These are phyloP conservation scores for Coendou prehensilis DNA, from an alignment of 2,797 vertebrate genomes.

Conservation along the genomic window DNA sequence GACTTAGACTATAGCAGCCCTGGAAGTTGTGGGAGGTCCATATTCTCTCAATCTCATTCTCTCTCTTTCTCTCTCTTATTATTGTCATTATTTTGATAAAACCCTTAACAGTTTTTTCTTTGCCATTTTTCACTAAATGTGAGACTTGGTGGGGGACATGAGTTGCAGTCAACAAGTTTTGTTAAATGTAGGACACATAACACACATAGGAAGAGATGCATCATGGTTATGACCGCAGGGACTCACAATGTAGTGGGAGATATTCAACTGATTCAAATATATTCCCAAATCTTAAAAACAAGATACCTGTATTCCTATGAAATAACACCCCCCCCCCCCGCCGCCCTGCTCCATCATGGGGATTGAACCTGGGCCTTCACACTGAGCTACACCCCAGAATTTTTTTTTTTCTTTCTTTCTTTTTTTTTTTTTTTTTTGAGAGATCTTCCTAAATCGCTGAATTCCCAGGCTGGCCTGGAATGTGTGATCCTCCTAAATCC, in stretches of 20 bases:
- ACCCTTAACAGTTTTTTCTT: background rate
- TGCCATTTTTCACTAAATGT: conserved; percentile 24
- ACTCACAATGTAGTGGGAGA: background rate
- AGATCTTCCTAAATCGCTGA: background rate
- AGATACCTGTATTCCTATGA: background rate
- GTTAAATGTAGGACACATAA: background rate
- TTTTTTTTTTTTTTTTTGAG: background rate
- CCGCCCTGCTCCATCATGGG: background rate
- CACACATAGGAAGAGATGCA: background rate
- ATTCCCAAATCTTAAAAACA: background rate
- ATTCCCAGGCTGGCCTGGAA: background rate
- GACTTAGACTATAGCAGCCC: background rate
- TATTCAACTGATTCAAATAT: background rate
- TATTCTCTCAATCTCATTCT: too few relatives aligned
- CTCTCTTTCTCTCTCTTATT: background rate
- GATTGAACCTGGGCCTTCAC: background rate
- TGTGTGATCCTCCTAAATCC: background rate
- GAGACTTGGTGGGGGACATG: background rate
- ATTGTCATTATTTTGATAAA: background rate
- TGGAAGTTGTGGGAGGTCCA: background rate
- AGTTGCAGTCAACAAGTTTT: background rate
- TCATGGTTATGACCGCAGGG: background rate
- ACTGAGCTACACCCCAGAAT: background rate
- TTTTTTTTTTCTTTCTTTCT: background rate
- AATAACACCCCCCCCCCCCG: rapidly evolving